Conservation (phyloP, 2,888 invertebrate species). For the Aporophyla lueneburgensis region DNA sequence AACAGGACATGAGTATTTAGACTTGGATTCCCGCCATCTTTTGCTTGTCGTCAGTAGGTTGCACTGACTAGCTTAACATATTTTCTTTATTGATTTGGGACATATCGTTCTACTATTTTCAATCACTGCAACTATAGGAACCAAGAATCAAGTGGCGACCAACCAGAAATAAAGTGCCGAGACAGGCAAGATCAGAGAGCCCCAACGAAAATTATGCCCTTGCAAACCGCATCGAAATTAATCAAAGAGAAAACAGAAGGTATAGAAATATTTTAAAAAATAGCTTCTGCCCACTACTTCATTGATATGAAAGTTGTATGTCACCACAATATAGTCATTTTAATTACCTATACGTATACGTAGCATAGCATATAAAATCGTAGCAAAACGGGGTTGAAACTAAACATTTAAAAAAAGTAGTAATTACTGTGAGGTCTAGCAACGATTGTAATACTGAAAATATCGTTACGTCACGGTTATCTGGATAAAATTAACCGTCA, state of each 20-base stretch:
- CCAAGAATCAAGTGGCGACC: background rate
- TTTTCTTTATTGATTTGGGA: slow-evolving; percentile 19
- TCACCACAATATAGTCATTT: too few relatives aligned
- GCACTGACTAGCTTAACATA: slow-evolving; percentile 22
- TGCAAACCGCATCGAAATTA: background rate
- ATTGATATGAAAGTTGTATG: too few relatives aligned
- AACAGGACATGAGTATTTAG: slow-evolving; percentile 29
- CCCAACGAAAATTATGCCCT: background rate
- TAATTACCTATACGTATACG: too few relatives aligned
- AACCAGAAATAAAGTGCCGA: background rate
- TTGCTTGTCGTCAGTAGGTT: slow-evolving; percentile 5
- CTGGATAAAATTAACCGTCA: background rate
- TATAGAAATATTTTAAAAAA: too few relatives aligned
- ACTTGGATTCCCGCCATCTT: slow-evolving; percentile 50
- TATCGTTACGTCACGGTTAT: background rate
- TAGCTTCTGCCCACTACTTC: too few relatives aligned
- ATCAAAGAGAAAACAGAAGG: too few relatives aligned
- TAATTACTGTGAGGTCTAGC: too few relatives aligned
- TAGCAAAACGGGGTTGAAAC: too few relatives aligned
- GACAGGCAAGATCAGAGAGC: background rate
- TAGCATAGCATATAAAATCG: too few relatives aligned
- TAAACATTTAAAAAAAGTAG: too few relatives aligned
- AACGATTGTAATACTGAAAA: too few relatives aligned
- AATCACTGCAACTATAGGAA: background rate
- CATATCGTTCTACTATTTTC: background rate